phyloP scores from a whole-genome alignment of 2,113 vertebrate species.

The Oncorhynchus clarkii region DNA sequence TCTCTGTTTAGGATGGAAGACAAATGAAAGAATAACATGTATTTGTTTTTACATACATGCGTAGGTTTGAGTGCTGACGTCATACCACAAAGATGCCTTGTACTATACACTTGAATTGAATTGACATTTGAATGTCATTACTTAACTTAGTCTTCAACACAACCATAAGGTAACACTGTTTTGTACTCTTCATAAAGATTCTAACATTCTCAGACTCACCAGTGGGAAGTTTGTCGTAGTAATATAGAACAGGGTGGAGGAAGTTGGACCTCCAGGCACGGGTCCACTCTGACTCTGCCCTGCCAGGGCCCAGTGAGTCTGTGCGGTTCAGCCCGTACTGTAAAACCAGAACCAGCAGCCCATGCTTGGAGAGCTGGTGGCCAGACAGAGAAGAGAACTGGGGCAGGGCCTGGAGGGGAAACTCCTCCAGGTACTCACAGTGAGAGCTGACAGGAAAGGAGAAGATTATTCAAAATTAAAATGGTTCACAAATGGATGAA shows the following conservation, averaged over 20 bases:
- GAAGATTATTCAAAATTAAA: neutral
- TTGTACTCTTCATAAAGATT: neutral
- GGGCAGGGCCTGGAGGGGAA: slow-evolving; percentile 82
- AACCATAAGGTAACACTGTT: neutral
- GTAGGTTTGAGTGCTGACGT: too few relatives aligned
- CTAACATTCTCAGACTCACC: slow-evolving; percentile 67
- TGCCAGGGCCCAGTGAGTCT: slow-evolving; percentile 73
- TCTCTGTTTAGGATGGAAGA: slow-evolving; percentile 67
- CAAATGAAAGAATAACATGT: neutral
- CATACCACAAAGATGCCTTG: neutral
- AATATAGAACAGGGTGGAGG: slow-evolving; percentile 94
- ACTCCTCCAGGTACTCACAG: slow-evolving; percentile 91
- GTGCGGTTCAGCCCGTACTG: slow-evolving; percentile 90
- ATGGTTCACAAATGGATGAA: too few relatives aligned
- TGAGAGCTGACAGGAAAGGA: slow-evolving; percentile 47
- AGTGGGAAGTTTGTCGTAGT: slow-evolving; percentile 83
- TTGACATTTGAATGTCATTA: neutral
- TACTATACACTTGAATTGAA: neutral
- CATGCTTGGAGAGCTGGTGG: slow-evolving; percentile 64
- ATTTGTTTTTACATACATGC: neutral
- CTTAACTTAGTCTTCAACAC: neutral
- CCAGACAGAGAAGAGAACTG: slow-evolving; percentile 82
- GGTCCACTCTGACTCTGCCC: slow-evolving; percentile 85
- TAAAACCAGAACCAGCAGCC: slow-evolving; percentile 87
- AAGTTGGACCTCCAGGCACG: slow-evolving; percentile 94